phyloP scores from a whole-genome alignment of 53 echinoderm and acorn worm genomes.

The Crossaster papposus region DNA sequence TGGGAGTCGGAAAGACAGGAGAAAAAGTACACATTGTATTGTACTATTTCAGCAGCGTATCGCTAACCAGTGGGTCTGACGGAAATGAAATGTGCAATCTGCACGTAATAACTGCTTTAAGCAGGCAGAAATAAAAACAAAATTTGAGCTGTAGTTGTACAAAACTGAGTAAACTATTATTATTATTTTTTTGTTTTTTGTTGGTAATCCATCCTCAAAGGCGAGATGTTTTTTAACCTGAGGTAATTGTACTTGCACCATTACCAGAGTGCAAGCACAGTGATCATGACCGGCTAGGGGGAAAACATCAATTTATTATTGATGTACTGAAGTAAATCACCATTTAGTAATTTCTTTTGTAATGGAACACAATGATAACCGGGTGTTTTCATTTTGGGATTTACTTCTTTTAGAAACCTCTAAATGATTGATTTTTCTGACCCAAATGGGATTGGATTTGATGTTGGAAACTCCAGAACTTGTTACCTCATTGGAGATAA shows the following conservation, averaged over 20 bases:
- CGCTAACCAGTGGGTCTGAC: slow-evolving; percentile 1
- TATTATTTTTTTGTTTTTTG: not conserved
- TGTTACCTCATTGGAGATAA: not conserved
- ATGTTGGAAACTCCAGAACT: not conserved
- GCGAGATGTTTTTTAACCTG: not conserved
- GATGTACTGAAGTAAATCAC: slow-evolving; percentile 1
- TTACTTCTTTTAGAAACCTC: not conserved
- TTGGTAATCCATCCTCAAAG: slow-evolving; percentile 6
- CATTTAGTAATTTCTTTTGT: not conserved
- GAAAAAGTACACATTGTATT: slow-evolving; percentile 29
- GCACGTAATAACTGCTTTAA: not conserved
- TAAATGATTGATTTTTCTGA: slow-evolving; percentile 4
- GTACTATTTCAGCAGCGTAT: slow-evolving; percentile 1
- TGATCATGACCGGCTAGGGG: not conserved
- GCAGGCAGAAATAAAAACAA: not conserved
- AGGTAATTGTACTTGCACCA: slow-evolving; percentile 1
- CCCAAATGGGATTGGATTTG: not conserved
- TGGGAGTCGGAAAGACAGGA: not conserved
- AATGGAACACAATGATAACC: slow-evolving; percentile 21
- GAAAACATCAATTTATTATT: not conserved
- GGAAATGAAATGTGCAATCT: not conserved
- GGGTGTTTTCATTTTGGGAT: not conserved
- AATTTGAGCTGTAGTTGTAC: not conserved
- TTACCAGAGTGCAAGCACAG: slow-evolving; percentile 2
- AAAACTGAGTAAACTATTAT: not conserved